Conservation (phyloP, 1,140 invertebrate genomes). For the Magallana gigas region DNA sequence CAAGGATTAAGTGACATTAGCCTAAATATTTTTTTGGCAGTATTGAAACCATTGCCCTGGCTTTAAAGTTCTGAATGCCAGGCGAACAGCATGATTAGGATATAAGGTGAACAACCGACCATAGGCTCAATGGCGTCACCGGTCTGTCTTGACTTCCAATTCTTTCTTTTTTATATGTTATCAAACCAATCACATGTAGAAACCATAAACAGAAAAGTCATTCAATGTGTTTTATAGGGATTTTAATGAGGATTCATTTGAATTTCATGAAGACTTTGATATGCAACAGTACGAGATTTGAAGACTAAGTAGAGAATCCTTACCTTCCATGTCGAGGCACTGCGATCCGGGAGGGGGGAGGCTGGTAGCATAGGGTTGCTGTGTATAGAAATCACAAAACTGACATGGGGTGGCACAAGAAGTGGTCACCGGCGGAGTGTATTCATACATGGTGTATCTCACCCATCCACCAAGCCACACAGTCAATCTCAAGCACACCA, state of each 20-base stretch:
- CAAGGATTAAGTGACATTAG: neutral
- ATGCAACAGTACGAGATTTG: too few species aligned
- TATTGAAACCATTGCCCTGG: neutral
- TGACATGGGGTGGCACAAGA: constrained; percentile 37
- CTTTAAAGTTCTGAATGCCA: constrained; percentile 1
- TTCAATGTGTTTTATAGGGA: too few species aligned
- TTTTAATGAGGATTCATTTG: too few species aligned
- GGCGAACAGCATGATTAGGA: neutral
- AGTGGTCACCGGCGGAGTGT: neutral
- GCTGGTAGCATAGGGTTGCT: constrained; percentile 67
- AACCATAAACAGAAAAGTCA: too few species aligned
- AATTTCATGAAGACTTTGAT: too few species aligned
- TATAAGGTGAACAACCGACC: constrained; percentile 29
- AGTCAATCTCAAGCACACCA: constrained; percentile 31
- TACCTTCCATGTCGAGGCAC: constrained; percentile 47
- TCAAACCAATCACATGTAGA: too few species aligned
- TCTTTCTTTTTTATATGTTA: too few species aligned
- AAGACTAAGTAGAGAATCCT: neutral
- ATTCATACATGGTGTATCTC: constrained; percentile 53
- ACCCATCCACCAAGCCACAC: constrained; percentile 55
- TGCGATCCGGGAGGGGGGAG: constrained; percentile 60
- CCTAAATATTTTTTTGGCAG: neutral
- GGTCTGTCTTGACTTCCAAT: neutral
- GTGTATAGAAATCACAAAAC: constrained; percentile 59
- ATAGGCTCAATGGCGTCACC: neutral